Evolutionary conservation across 2,113 vertebrate species (phyloP).

Genomic region (Lepisosteus osseus): DNA sequence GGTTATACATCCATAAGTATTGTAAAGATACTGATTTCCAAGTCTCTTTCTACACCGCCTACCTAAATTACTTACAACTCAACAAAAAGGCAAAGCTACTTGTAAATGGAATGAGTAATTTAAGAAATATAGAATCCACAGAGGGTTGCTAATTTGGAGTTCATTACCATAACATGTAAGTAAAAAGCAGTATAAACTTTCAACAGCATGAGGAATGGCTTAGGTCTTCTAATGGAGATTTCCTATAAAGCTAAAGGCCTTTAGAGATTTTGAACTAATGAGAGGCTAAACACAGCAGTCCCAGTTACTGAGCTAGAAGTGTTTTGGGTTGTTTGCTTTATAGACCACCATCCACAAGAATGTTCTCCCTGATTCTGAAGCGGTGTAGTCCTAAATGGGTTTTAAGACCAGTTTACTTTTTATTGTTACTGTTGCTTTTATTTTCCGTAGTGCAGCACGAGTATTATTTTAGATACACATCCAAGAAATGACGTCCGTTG

Average conservation of each 20-base stretch:
- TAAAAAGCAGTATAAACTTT: not conserved
- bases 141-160: conserved; percentile 9
- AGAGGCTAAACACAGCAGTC: not conserved
- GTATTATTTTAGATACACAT: not conserved
- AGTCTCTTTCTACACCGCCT: too few relatives aligned
- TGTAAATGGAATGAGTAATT: conserved; percentile 3
- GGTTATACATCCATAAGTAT: too few relatives aligned
- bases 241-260: not conserved
- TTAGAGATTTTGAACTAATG: not conserved
- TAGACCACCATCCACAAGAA: not conserved
- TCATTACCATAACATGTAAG: not conserved
- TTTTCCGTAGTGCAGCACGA: too few relatives aligned
- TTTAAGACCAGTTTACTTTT: not conserved
- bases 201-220: not conserved
- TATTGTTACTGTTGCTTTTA: not conserved
- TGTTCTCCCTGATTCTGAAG: not conserved
- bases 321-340: not conserved
- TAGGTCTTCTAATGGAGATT: not conserved
- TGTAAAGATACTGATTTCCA: too few relatives aligned
- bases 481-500: not conserved
- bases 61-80: too few relatives aligned
- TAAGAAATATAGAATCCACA: not conserved
- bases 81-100: too few relatives aligned
- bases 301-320: not conserved
- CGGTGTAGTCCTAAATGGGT: not conserved